Evolutionary conservation across 1,140 invertebrate species (phyloP).

Genomic region (Potamilus streckersoni): DNA sequence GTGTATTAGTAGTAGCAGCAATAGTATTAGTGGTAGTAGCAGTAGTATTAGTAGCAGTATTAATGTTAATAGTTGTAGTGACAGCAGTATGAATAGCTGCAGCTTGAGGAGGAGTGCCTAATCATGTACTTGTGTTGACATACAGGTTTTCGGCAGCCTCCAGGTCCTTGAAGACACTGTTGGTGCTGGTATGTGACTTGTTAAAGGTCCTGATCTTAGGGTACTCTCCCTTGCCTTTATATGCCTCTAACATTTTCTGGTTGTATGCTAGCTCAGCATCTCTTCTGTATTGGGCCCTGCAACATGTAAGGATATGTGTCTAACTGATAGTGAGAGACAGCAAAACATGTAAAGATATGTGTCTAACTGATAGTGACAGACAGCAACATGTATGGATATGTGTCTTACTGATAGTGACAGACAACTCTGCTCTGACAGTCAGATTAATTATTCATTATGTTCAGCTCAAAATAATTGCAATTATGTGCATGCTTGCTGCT

Average conservation of each 20-base stretch:
- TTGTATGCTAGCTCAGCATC: constrained; percentile 66
- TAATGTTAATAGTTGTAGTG: background rate
- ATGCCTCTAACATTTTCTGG: constrained; percentile 64
- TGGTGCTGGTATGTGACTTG: constrained; percentile 65
- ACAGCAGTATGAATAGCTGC: background rate
- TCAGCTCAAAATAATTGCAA: too few species aligned
- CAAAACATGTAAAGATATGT: constrained; percentile 7
- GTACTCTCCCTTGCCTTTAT: constrained; percentile 62
- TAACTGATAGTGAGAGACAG: background rate
- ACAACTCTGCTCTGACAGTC: too few species aligned
- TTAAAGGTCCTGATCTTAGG: constrained; percentile 67
- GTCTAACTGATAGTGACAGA: too few species aligned
- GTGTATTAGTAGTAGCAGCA: too few species aligned
- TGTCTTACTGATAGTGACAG: too few species aligned
- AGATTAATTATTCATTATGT: too few species aligned
- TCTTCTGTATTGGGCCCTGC: constrained; percentile 63
- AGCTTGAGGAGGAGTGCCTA: background rate
- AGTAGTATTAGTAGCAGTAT: background rate
- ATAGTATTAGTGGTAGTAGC: too few species aligned
- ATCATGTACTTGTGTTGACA: constrained; percentile 23
- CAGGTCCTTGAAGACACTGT: constrained; percentile 67
- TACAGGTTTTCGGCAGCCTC: constrained; percentile 67
- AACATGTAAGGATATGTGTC: background rate
- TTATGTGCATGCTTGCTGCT: too few species aligned
- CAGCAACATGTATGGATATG: constrained; percentile 3